Percentiles rank a stretch among this genome's conserved stretches.
phyloP scores from a whole-genome alignment of 2,888 invertebrate species.

The Mythimna pallens region DNA sequence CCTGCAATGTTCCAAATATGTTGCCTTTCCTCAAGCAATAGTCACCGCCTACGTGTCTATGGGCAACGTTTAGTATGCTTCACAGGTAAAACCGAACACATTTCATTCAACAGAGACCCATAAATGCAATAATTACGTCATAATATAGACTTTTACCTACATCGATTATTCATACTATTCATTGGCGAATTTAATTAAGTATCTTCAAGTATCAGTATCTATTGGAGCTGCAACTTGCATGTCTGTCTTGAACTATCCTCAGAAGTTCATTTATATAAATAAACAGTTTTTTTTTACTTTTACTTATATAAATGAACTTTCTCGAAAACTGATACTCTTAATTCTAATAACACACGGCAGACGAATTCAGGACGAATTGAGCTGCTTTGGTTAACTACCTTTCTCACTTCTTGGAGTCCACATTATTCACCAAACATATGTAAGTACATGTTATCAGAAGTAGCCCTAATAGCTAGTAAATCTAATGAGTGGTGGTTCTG shows the following conservation, averaged over 20 bases:
- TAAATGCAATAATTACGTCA: conserved; percentile 12
- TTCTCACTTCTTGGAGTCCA: not conserved
- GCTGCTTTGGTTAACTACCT: not conserved
- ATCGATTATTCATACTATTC: not conserved
- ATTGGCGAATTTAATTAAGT: not conserved
- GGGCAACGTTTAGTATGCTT: not conserved
- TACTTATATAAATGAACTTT: conserved; percentile 1
- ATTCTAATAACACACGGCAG: not conserved
- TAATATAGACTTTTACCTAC: conserved; percentile 11
- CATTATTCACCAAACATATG: not conserved
- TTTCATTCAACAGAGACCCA: conserved; percentile 9
- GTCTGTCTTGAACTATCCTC: not conserved
- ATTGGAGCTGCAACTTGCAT: not conserved
- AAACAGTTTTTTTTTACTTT: too few relatives aligned
- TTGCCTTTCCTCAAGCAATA: too few relatives aligned
- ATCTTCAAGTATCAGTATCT: not conserved
- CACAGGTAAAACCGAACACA: conserved; percentile 16
- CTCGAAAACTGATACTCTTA: not conserved
- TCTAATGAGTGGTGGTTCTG: conserved; percentile 5
- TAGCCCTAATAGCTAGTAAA: not conserved
- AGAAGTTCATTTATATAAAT: not conserved
- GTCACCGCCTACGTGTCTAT: not conserved
- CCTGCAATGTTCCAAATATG: too few relatives aligned
- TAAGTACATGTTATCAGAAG: not conserved
- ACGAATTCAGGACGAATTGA: not conserved